A percentile compares a stretch with the other conserved stretches of the same genome.
These are phyloP conservation scores for Ephydatia muelleri DNA, from an alignment of 37 sponge, comb jelly and placozoan genomes.

Conservation along the genomic window DNA sequence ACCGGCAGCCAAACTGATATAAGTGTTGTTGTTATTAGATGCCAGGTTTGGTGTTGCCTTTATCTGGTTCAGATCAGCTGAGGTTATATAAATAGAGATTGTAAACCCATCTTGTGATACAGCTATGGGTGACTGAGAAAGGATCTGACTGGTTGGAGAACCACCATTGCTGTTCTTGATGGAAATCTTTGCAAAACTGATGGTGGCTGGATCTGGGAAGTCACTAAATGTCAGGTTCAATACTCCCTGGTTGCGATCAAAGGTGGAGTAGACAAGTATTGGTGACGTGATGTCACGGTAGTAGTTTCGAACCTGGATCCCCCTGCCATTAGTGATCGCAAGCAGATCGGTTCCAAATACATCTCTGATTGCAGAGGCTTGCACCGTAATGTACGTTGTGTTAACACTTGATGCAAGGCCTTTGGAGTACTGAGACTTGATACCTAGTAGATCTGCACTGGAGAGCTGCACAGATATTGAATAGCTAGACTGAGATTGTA, in stretches of 20 bases:
- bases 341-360: slow-evolving; percentile 76
- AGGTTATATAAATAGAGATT: slow-evolving; percentile 41
- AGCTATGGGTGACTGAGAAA: slow-evolving; percentile 45
- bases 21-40: slow-evolving; percentile 28
- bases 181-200: slow-evolving; percentile 48
- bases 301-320: slow-evolving; percentile 62
- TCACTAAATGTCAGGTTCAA: slow-evolving; percentile 82
- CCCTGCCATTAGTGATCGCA: slow-evolving; percentile 89
- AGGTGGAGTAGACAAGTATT: slow-evolving; percentile 34
- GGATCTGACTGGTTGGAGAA: slow-evolving; percentile 6
- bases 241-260: slow-evolving; percentile 69
- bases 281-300: slow-evolving; percentile 61
- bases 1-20: slow-evolving; percentile 36
- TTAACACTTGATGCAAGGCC: slow-evolving; percentile 62
- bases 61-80: slow-evolving; percentile 75
- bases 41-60: slow-evolving; percentile 64
- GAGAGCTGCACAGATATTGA: slow-evolving; percentile 68
- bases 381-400: slow-evolving; percentile 75
- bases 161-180: slow-evolving; percentile 21
- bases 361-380: slow-evolving; percentile 86
- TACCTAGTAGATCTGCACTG: slow-evolving; percentile 64
- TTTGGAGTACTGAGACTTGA: slow-evolving; percentile 33
- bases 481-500: slow-evolving; percentile 62
- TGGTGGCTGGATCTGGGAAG: slow-evolving; percentile 70
- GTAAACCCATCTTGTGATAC: slow-evolving; percentile 70